phyloP scores from a whole-genome alignment of 92 coral and sea anemone genomes.

The Metridium senile region DNA sequence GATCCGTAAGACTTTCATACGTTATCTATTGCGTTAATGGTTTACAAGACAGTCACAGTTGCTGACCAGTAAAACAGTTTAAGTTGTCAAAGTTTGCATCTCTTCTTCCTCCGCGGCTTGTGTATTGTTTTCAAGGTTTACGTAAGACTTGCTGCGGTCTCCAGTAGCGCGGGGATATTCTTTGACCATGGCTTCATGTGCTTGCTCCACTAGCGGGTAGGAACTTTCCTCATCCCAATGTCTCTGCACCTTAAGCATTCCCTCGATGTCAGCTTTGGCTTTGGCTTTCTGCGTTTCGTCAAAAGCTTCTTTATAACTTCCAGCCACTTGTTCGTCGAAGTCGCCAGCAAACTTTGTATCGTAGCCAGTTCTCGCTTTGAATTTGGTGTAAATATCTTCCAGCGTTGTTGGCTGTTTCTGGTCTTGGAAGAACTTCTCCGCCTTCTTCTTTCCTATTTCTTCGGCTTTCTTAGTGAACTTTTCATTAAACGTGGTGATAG shows the following conservation, averaged over 20 bases:
- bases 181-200: conserved; percentile 54
- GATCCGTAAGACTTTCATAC: too few relatives aligned
- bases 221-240: background rate
- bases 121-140: background rate
- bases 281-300: background rate
- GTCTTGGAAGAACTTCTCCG: conserved; percentile 50
- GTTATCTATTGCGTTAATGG: too few relatives aligned
- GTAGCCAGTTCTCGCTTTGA: background rate
- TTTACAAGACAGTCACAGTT: too few relatives aligned
- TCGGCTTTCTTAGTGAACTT: conserved; percentile 61
- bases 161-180: conserved; percentile 75
- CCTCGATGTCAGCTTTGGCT: background rate
- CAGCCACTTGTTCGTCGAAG: background rate
- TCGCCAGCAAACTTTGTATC: background rate
- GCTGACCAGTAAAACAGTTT: too few relatives aligned
- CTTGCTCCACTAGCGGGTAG: conserved; percentile 23
- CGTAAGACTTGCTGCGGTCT: conserved; percentile 60
- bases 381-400: background rate
- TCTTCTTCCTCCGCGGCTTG: background rate
- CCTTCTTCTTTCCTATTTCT: conserved; percentile 62
- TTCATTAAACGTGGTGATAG: conserved; percentile 50
- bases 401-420: conserved; percentile 3
- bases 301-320: background rate
- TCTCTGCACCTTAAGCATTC: background rate
- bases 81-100: background rate